A percentile compares a stretch with the other conserved stretches of the same genome.
These are phyloP conservation scores for Myotis myotis DNA, from an alignment of 2,797 vertebrate genomes.

Conservation along the genomic window DNA sequence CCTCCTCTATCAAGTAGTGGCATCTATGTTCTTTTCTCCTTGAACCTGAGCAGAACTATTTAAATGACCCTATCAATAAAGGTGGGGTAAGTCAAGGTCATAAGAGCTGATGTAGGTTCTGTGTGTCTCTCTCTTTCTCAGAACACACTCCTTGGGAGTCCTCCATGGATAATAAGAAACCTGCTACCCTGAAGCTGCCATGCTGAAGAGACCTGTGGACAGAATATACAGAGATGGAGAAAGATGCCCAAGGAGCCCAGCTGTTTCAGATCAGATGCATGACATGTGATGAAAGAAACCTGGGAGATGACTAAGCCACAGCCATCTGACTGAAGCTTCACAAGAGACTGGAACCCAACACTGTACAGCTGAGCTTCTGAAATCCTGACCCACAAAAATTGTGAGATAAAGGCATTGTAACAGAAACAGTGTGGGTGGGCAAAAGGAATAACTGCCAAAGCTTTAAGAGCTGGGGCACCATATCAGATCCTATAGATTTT, in stretches of 20 bases:
- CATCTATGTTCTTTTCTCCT: background rate
- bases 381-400: background rate
- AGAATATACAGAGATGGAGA: background rate
- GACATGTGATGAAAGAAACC: background rate
- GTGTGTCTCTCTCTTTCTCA: background rate
- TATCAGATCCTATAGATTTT: background rate
- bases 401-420: background rate
- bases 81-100: background rate
- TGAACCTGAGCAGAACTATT: background rate
- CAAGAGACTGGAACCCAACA: background rate
- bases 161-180: background rate
- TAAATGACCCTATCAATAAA: background rate
- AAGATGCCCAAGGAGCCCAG: background rate
- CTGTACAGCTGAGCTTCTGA: background rate
- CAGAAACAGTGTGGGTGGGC: background rate
- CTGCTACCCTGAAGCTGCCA: background rate
- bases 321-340: background rate
- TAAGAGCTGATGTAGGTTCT: background rate
- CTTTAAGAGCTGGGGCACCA: background rate
- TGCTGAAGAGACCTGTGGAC: background rate
- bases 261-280: background rate
- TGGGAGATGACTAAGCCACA: background rate
- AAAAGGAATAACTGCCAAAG: background rate
- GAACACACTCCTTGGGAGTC: background rate
- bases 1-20: background rate